Evolutionary conservation across 2,888 invertebrate species (phyloP), one percentile per base, ranked within the genome.

Genomic region (Xestia rhomboidea): DNA sequence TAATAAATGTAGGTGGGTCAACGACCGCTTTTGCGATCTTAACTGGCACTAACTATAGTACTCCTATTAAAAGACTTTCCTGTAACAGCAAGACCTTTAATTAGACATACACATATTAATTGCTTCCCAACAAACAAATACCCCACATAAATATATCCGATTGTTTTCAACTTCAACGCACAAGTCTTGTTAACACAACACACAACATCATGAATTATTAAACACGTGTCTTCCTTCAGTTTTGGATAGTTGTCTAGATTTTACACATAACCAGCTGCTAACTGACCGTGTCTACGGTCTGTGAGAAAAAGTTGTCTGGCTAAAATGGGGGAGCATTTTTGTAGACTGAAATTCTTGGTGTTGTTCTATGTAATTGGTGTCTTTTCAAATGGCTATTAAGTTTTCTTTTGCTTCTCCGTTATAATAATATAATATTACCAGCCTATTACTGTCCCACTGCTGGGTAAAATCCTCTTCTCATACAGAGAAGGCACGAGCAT

Each of bases 201-300:
- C 51, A 27, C 54, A 49, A 41, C 54, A 5, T 64, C 63, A 79
- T 82, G 78, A 82, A 82, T 81, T 82, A 73, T 78, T 78, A 49
- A 81, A 68, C 57, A 60, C 30, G 21, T 64, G 49, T 57, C 71
- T 70, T 41, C n/a, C 27, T 27, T 49, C 62, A 67, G 41, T 64
- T 54, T 74, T 72, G 72, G 72, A 67, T 76, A 66, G 69, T 57
- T 74, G 51, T 73, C 60, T 80, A 62, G 64, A 83, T 62, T 79
- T 80, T 76, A 68, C 80, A 71, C 70, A 80, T 83, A 68, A 21
- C 34, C 70, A 63, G 38, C 73, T 70, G 67, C 30, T 70, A 73
- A 54, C 64, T 54, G 68, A 41, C 77, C 68, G 54, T 62, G 54
- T 69, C 70, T 70, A n/a, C 49, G 6, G n/a, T 54, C 34, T 62